phyloP scores from a whole-genome alignment of 2,888 invertebrate species.

The Polydrusus cervinus region DNA sequence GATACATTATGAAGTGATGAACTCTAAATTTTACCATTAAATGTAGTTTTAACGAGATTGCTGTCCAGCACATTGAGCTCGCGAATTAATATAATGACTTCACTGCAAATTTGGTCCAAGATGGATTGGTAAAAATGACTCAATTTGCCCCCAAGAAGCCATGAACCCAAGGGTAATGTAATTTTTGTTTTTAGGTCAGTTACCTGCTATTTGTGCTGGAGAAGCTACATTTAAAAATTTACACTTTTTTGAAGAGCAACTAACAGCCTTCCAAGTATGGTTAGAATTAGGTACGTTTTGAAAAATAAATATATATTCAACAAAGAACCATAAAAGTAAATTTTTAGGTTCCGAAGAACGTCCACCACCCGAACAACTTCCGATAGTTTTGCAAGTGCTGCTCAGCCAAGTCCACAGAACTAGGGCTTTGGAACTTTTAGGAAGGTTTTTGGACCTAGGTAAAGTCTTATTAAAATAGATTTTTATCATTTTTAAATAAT shows the following conservation, averaged over 20 bases:
- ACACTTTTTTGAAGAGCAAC: constrained; percentile 97
- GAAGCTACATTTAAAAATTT: constrained; percentile 81
- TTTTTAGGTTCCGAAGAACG: constrained; percentile 77
- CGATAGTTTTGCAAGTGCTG: constrained; percentile 94
- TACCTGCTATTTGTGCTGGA: constrained; percentile 83
- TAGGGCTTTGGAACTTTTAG: constrained; percentile 94
- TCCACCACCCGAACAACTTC: constrained; percentile 95
- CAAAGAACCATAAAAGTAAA: neutral
- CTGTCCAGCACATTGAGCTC: no score
- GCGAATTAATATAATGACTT: no score
- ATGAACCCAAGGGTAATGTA: no score
- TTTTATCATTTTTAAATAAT: no score
- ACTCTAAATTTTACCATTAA: no score
- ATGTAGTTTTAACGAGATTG: no score
- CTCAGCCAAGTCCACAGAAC: constrained; percentile 90
- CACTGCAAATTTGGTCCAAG: no score
- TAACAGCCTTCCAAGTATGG: constrained; percentile 98
- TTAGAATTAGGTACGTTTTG: constrained; percentile 79
- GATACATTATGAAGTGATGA: no score
- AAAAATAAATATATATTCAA: neutral
- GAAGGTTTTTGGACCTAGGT: constrained; percentile 90
- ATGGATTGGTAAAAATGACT: no score
- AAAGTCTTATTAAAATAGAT: neutral
- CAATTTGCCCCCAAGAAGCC: no score
- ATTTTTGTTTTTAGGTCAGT: constrained; percentile 76